Base-by-base conservation (phyloP, 1,140 invertebrate genomes). In the Caenorhabditis inopinata region DNA sequence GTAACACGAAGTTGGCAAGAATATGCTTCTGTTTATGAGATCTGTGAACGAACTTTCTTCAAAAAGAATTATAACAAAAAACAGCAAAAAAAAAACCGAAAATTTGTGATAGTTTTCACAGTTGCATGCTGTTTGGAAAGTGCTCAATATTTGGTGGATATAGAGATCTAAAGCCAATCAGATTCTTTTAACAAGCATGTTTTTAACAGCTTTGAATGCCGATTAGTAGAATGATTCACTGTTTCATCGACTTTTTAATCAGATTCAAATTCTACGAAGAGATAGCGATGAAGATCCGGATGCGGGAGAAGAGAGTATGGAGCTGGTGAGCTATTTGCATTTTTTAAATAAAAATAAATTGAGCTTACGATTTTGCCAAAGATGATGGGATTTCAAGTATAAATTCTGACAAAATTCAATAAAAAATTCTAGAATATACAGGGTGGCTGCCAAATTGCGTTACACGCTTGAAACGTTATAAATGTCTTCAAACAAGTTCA, bases 271-370 rank as follows among this genome's bases (percentile, higher is more conserved):
- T 25, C 21, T 79, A 9, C 58, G 78, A 23, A 14, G 73, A 25
- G 78, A 79, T 45, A 45, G 32, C 21, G 78, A 79, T 46, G 78
- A 79, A 46, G 78, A 79, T 21, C 62, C 62, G 14, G 62, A 79
- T 47, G 51, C 58, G 1, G 78, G 78, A 5, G 78, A 79, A 29
- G 78, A 79, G n/a, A 79, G 78, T 46, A 74, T 79, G 78, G 78
- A 79, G 74, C 23, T 79, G 58, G 78, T 79, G 38, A 78, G 42
- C 4, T 42, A 18, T 1, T 7, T 38, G 16, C 16, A 11, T 35
- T 14, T 38, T 38, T 5, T 5, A 35, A 1, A 35, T 1, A 0
- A 25, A 0, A n/a, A 18, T 73, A 1, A 16, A 18, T 21, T 46
- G 23, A 45, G 4, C 1, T 76, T 38, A n/a, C n/a, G n/a, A n/a